Base-by-base conservation (phyloP, 2,888 invertebrate species). In the Prenolepis imparis region DNA sequence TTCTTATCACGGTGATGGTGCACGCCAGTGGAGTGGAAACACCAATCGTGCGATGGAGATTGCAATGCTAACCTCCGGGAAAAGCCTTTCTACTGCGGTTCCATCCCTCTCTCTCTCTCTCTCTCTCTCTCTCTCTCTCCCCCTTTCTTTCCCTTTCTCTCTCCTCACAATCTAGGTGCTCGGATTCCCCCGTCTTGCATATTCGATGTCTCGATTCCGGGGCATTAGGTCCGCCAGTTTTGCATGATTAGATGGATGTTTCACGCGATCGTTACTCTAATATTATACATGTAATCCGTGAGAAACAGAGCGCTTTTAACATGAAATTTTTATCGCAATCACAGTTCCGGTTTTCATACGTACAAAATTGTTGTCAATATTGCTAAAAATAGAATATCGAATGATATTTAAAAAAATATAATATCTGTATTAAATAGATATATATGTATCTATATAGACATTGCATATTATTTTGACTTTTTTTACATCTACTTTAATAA, bases 41-140 rank as follows among this genome's bases (percentile, higher is more conserved):
- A 89, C 90, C 89, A 90, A 90, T 89, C 90, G 90, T 87, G 84
- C 89, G 88, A 90, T 90, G 90, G 90, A 90, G 89, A 90, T 90
- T 90, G 90, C 90, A 86, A 87, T 80, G 90, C 85, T 90, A 90
- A 90, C 90, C 90, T 90, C 72, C 83, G 89, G 85, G 90, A 90
- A 90, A 89, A 89, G 86, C 82, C 90, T 90, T 90, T 86, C 86
- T 80, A 74, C 78, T 74, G 84, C 68, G 82, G 82, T 48, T 77
- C 41, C 32, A 39, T 18, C 59, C 24, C 36, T 39, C 24, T 24
- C 44, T 24, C 36, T 21, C 15, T 52, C 32, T 44, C 28, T 9
- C 57, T 15, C 21, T 21, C n/a, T 66, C 32, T 3, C 52, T 21
- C 52, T 61, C 67, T 21, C 59, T 28, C 36, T 44, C 24, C 28